phyloP scores from a whole-genome alignment of 2,888 invertebrate species.

The Criorhina ranunculi region DNA sequence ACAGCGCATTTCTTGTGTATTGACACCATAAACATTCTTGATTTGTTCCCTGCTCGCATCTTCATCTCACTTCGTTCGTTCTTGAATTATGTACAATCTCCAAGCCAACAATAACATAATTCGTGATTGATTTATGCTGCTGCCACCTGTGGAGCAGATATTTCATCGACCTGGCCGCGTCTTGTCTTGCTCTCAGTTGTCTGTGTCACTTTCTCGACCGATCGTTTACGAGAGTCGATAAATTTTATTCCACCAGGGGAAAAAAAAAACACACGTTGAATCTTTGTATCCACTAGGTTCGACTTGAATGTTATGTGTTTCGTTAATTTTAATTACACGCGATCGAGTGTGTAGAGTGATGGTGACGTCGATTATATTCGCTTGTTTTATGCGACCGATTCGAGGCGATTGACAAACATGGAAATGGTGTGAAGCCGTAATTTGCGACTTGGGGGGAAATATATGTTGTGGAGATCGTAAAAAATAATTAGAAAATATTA shows the following conservation, averaged over 20 bases:
- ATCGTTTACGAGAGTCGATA: conserved; percentile 53
- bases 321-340: conserved; percentile 18
- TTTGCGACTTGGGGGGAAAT: conserved; percentile 31
- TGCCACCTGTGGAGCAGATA: conserved; percentile 71
- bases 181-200: conserved; percentile 14
- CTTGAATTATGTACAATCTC: conserved; percentile 35
- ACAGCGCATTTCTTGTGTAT: conserved; percentile 58
- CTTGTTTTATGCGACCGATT: conserved; percentile 16
- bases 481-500: conserved; percentile 55
- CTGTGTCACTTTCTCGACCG: conserved; percentile 56
- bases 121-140: conserved; percentile 70
- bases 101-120: conserved; percentile 49
- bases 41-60: conserved; percentile 18
- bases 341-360: conserved; percentile 16
- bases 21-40: conserved; percentile 65
- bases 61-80: conserved; percentile 34
- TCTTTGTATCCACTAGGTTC: conserved; percentile 7
- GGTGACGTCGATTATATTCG: conserved; percentile 5
- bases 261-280: conserved; percentile 1
- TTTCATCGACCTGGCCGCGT: conserved; percentile 57
- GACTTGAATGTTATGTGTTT: conserved; percentile 1
- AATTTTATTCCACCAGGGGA: conserved; percentile 33
- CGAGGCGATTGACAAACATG: conserved; percentile 11
- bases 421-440: conserved; percentile 25
- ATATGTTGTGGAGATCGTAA: conserved; percentile 55